Evolutionary conservation across 2,797 vertebrate species (phyloP), one percentile per base, ranked within the genome.

Genomic region (Phrynocephalus forsythii): DNA sequence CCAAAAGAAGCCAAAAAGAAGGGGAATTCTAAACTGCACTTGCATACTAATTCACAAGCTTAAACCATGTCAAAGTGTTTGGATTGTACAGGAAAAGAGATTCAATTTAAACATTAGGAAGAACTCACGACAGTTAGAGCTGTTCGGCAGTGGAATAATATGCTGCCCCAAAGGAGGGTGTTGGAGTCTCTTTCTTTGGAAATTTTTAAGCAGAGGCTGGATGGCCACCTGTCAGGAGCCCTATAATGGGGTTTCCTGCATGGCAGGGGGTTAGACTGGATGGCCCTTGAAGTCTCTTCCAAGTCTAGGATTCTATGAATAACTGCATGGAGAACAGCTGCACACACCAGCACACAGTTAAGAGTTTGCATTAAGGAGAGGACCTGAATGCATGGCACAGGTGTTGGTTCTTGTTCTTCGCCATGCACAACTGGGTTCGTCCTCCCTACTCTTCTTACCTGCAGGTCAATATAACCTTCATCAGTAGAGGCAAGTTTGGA

Each of bases 381-480:
- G 18, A 79, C 48, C 26, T 24, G 9, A 22, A 26, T 22, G 33
- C 24, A 72, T 1, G 48, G 30, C 33, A 6, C 26, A 63, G 33
- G 9, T 18, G 13, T 26, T 20, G 48, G 30, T 66, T 81, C n/a
- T 44, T 83, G 71, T 24, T 24, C n/a, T 2, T 26, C 6, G 28
- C 8, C 44, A n/a, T 13, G 48, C 7, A 33, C n/a, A 33, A 8
- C n/a, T 33, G 71, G 15, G n/a, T 15, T 30, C 2, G 20, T 30
- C 33, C 26, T 13, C 4, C 13, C 56, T 26, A 0, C 5, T 22
- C 20, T n/a, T n/a, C 68, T 92, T 91, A 97, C 97, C 98, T 99
- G 99, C 90, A 99, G 95, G 91, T 99, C 99, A 30, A 98, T 99
- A 95, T 99, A 99, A 24, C 98, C 98, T 87, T 99, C 98, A 5